Evolutionary conservation across 1,140 invertebrate genomes (phyloP).

Genomic region (Marisa cornuarietis): DNA sequence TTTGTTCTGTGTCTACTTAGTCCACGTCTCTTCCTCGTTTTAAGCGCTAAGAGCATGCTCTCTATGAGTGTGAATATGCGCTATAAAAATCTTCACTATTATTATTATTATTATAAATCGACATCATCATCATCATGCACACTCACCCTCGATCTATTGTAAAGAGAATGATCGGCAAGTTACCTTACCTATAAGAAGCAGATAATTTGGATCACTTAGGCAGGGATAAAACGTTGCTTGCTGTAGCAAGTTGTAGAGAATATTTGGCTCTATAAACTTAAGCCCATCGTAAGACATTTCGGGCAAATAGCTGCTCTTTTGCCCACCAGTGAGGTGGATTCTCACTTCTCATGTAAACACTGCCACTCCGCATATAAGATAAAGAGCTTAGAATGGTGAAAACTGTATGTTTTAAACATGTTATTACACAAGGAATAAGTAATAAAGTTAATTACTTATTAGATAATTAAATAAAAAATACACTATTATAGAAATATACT

Average conservation of each 20-base stretch:
- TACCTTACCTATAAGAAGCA: constrained; percentile 58
- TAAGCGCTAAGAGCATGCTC: too few relatives aligned
- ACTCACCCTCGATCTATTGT: too few relatives aligned
- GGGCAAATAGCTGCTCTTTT: not conserved
- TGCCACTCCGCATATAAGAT: constrained; percentile 24
- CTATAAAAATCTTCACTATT: too few relatives aligned
- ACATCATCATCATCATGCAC: too few relatives aligned
- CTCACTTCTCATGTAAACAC: constrained; percentile 43
- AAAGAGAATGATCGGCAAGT: not conserved
- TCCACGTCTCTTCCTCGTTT: too few relatives aligned
- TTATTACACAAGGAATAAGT: too few relatives aligned
- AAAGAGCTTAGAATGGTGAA: constrained; percentile 6
- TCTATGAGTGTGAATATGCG: too few relatives aligned
- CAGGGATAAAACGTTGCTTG: constrained; percentile 54
- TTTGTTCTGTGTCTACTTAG: too few relatives aligned
- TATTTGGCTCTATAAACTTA: constrained; percentile 54
- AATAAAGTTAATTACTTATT: not conserved
- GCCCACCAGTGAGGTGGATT: not conserved
- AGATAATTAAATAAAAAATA: not conserved
- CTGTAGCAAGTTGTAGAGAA: constrained; percentile 63
- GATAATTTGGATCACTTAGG: constrained; percentile 62
- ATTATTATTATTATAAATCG: too few relatives aligned
- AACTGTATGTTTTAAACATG: not conserved
- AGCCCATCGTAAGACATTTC: constrained; percentile 41
- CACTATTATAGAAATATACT: not conserved